phyloP scores from a whole-genome alignment of 2,113 vertebrate genomes.

The Cairina moschata region DNA sequence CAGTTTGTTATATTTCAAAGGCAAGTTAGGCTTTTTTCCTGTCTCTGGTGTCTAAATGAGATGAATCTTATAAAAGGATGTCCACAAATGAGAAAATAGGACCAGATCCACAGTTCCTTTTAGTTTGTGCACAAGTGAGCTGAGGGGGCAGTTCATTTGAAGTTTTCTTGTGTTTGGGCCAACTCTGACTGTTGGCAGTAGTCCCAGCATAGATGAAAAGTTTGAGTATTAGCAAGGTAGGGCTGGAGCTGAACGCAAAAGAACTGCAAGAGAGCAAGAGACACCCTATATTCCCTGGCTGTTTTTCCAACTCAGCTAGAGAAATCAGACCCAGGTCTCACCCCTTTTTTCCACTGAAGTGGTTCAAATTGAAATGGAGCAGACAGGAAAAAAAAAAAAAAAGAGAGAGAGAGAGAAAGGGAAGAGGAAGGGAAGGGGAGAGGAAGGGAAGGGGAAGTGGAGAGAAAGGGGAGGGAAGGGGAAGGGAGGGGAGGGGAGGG shows the following conservation, averaged over 20 bases:
- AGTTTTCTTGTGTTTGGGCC: constrained; percentile 19
- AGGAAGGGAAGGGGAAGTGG: too few relatives aligned
- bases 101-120: not conserved
- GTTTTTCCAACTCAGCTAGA: not conserved
- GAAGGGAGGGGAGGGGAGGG: too few relatives aligned
- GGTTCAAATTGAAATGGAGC: not conserved
- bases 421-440: not conserved
- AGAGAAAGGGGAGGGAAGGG: too few relatives aligned
- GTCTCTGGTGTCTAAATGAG: not conserved
- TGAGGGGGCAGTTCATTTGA: not conserved
- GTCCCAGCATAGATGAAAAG: constrained; percentile 2
- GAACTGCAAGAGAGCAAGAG: not conserved
- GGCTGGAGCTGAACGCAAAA: not conserved
- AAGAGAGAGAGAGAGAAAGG: not conserved
- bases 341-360: not conserved
- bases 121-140: not conserved
- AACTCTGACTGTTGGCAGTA: not conserved
- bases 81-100: not conserved
- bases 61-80: not conserved
- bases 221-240: constrained; percentile 4
- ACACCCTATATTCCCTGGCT: not conserved
- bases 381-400: not conserved
- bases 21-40: not conserved
- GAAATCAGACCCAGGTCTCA: not conserved
- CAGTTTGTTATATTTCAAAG: constrained; percentile 36